These are phyloP conservation scores for Penaeus vannamei DNA, from an alignment of 1,140 invertebrate species.

Conservation along the genomic window DNA sequence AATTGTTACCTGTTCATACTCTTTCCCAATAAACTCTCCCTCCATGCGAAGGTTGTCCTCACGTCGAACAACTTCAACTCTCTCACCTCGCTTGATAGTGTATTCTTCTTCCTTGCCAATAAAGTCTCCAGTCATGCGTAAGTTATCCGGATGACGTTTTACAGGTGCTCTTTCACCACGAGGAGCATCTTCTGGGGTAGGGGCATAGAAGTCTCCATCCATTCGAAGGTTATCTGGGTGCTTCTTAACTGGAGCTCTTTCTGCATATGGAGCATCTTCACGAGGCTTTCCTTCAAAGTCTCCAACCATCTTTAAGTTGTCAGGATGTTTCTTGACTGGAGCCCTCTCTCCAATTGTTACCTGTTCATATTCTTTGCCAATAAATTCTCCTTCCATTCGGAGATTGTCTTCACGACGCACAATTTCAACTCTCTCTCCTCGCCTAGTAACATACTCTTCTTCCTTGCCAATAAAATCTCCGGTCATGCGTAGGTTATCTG, in stretches of 20 bases:
- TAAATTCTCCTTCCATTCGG: slow-evolving; percentile 75
- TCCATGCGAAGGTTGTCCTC: slow-evolving; percentile 77
- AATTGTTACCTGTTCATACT: slow-evolving; percentile 42
- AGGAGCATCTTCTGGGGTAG: slow-evolving; percentile 68
- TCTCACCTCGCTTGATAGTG: slow-evolving; percentile 73
- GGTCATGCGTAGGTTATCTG: slow-evolving; percentile 77
- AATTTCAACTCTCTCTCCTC: slow-evolving; percentile 73
- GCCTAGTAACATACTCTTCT: slow-evolving; percentile 20
- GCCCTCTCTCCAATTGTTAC: slow-evolving; percentile 58
- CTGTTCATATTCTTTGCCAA: slow-evolving; percentile 18
- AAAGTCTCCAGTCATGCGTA: slow-evolving; percentile 79
- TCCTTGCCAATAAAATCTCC: slow-evolving; percentile 74
- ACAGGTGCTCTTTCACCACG: slow-evolving; percentile 70
- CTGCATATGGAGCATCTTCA: slow-evolving; percentile 69
- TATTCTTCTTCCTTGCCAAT: slow-evolving; percentile 63
- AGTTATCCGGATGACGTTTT: slow-evolving; percentile 74
- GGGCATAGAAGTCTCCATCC: slow-evolving; percentile 45
- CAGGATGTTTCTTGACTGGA: slow-evolving; percentile 73
- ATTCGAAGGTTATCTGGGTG: slow-evolving; percentile 75
- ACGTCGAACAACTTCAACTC: slow-evolving; percentile 71
- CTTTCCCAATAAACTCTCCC: slow-evolving; percentile 74
- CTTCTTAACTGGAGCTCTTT: slow-evolving; percentile 72
- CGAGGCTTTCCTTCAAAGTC: slow-evolving; percentile 72
- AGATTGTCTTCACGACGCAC: slow-evolving; percentile 76
- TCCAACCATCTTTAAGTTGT: slow-evolving; percentile 77